Conservation (phyloP, 1,140 invertebrate species). For the Parapsyche elsis region DNA sequence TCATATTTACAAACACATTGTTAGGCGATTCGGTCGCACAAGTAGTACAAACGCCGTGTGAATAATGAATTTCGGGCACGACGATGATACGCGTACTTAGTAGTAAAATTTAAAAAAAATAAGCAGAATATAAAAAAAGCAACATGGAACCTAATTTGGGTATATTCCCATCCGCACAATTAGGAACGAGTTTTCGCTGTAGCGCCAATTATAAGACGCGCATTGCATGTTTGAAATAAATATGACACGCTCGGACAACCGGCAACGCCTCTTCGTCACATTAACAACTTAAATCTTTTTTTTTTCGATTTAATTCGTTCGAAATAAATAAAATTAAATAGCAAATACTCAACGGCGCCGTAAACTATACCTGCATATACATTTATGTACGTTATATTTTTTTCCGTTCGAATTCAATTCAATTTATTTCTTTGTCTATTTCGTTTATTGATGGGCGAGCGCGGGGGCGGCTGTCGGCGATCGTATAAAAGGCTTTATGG, state of each 20-base stretch:
- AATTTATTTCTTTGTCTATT: no score
- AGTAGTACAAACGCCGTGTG: neutral
- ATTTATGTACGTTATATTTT: no score
- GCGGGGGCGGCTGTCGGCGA: neutral
- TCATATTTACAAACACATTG: neutral
- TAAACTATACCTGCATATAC: no score
- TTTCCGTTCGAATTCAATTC: no score
- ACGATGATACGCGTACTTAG: neutral
- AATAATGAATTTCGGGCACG: slow-evolving; percentile 1
- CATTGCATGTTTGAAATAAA: slow-evolving; percentile 41
- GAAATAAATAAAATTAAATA: slow-evolving; percentile 6
- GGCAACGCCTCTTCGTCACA: slow-evolving; percentile 43
- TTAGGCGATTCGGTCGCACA: neutral
- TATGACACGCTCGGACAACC: slow-evolving; percentile 46
- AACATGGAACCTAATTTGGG: slow-evolving; percentile 22
- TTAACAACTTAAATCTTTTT: slow-evolving; percentile 41
- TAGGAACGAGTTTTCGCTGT: slow-evolving; percentile 13
- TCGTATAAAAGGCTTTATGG: neutral
- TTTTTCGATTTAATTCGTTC: neutral
- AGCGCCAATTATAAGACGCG: slow-evolving; percentile 25
- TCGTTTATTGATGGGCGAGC: no score
- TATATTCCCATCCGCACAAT: slow-evolving; percentile 15
- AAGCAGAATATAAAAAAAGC: neutral
- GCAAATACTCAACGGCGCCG: no score
- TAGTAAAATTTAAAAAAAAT: neutral